Base-by-base conservation (phyloP, 2,113 vertebrate genomes). In the Embiotoca jacksoni region DNA sequence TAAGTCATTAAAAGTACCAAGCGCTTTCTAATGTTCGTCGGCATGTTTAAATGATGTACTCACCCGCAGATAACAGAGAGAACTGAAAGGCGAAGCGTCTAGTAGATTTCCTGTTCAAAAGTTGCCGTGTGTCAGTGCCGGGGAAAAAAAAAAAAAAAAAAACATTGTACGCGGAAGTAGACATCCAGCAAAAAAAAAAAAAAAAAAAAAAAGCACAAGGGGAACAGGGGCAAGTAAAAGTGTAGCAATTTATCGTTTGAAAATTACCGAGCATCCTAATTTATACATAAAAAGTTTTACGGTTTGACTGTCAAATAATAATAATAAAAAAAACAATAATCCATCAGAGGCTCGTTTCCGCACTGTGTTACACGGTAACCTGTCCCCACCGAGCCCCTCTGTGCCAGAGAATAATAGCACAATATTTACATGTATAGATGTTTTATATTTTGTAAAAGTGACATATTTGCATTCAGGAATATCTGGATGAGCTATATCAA, bases 81-180 rank as follows among this genome's bases (percentile, higher is more conserved):
- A 91, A 59, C 59, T 23, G 76, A 80, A 82, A 80, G 86, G 60
- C 81, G 60, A 63, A 78, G 76, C 80, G 89, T 84, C 85, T 80
- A 72, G 61, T 70, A 57, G 83, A 86, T 87, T 93, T 94, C 89
- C 93, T 92, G 91, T 79, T 88, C 82, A 75, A 92, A 92, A 95
- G 89, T 94, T 94, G 91, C 69, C 84, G 91, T 83, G 81, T 91
- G 91, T 91, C 91, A 89, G 83, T 85, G 23, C 23, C 23, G 70
- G 75, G 66, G 49, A 35, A 58, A 81, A 86, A 84, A 88, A 81
- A 85, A 81, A 85, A 88, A 82, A 90, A 86, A 84, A 88, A 88
- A 91, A 90, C 77, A 93, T 87, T 91, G 87, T 88, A 95, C 85
- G 90, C 94, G 94, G 94, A 95, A 95, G 94, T 93, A 86, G 72